Evolutionary conservation across 2,888 invertebrate species (phyloP).

Genomic region (Balanococcus diminutus): DNA sequence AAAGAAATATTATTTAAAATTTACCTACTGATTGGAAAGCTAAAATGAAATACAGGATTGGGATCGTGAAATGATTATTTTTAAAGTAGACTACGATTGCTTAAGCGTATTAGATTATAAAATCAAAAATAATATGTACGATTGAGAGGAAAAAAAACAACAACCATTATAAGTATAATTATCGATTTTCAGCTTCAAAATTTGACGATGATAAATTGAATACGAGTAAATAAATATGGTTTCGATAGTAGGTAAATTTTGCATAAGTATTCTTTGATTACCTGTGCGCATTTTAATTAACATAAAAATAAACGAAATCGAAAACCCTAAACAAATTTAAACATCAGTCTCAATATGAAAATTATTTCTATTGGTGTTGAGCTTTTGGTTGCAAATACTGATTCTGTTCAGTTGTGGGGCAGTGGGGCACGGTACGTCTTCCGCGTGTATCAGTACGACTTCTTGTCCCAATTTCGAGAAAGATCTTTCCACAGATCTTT

Average conservation of each 20-base stretch:
- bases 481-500: slow-evolving; percentile 36
- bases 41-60: neutral
- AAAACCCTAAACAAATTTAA: slow-evolving; percentile 50
- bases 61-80: neutral
- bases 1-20: slow-evolving; percentile 8
- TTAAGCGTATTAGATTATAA: neutral
- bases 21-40: neutral
- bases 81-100: neutral
- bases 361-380: slow-evolving; percentile 55
- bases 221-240: neutral
- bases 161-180: too few species aligned
- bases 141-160: neutral
- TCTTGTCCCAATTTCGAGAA: slow-evolving; percentile 30
- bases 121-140: neutral
- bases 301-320: slow-evolving; percentile 33
- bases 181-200: too few species aligned
- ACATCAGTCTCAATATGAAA: slow-evolving; percentile 55
- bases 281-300: neutral
- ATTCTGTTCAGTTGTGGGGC: slow-evolving; percentile 53
- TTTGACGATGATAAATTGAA: too few species aligned
- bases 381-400: slow-evolving; percentile 55
- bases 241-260: neutral
- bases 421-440: slow-evolving; percentile 52
- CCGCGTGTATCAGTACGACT: slow-evolving; percentile 48
- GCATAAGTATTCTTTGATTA: neutral